These are phyloP conservation scores for Zophobas atratus DNA, from an alignment of 1,140 invertebrate genomes.

Conservation along the genomic window DNA sequence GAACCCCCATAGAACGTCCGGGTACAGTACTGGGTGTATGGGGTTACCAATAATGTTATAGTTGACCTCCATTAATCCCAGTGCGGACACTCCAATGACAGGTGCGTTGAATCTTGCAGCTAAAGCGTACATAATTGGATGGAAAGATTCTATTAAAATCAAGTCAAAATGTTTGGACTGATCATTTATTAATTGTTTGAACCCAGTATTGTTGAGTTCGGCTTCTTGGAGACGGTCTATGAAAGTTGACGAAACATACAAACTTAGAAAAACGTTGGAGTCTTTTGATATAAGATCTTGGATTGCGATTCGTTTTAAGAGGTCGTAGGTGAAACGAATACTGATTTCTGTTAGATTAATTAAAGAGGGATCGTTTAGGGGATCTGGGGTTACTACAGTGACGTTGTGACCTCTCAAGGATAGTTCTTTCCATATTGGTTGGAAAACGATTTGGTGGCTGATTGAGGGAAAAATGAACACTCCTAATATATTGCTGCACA, in stretches of 20 bases:
- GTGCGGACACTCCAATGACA: conserved; percentile 56
- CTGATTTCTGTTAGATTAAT: conserved; percentile 57
- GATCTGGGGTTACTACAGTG: conserved; percentile 59
- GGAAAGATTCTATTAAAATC: conserved; percentile 14
- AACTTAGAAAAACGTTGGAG: not conserved
- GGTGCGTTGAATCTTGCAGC: conserved; percentile 57
- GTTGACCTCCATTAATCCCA: conserved; percentile 7
- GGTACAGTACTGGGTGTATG: conserved; percentile 67
- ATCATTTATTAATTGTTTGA: too few relatives aligned
- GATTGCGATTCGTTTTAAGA: not conserved
- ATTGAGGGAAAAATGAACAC: not conserved
- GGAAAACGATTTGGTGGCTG: conserved; percentile 59
- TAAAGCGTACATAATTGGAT: conserved; percentile 56
- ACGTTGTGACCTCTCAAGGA: conserved; percentile 62
- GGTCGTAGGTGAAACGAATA: not conserved
- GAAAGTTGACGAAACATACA: not conserved
- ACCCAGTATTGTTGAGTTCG: conserved; percentile 59
- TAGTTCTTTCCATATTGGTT: conserved; percentile 60
- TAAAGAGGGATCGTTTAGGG: conserved; percentile 50
- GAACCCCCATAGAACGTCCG: conserved; percentile 60
- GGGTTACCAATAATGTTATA: conserved; percentile 65
- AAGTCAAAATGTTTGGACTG: too few relatives aligned
- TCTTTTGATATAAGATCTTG: conserved; percentile 24
- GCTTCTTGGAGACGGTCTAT: conserved; percentile 64
- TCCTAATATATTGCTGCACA: conserved; percentile 1